Evolutionary conservation across 1,140 invertebrate species (phyloP).

Genomic region (Latrodectus geometricus): DNA sequence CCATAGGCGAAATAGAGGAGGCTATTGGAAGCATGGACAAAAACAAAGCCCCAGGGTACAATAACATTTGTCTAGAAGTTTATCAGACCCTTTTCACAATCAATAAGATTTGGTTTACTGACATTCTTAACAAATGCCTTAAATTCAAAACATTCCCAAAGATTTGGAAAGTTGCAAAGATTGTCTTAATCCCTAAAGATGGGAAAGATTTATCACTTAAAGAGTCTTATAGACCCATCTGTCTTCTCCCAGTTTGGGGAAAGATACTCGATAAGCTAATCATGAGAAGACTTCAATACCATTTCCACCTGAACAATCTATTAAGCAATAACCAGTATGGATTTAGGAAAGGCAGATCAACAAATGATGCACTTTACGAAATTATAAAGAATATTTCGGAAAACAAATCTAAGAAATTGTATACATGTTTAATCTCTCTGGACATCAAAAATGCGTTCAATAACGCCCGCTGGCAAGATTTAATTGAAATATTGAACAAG

Average conservation of each 20-base stretch:
- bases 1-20: not conserved
- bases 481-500: too few relatives aligned
- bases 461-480: not conserved
- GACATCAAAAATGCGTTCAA: not conserved
- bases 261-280: not conserved
- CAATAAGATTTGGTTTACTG: too few relatives aligned
- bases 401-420: not conserved
- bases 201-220: fast-evolving
- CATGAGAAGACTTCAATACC: not conserved
- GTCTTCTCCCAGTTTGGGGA: not conserved
- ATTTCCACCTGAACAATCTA: not conserved
- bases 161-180: not conserved
- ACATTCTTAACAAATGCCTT: not conserved
- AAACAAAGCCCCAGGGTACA: not conserved
- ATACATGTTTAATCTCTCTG: not conserved
- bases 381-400: not conserved
- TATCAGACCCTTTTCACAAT: not conserved
- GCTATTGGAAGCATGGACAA: not conserved
- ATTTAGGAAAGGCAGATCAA: not conserved
- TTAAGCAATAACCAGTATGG: not conserved
- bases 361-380: not conserved
- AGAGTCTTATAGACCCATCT: not conserved
- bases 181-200: not conserved
- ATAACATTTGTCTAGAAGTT: not conserved
- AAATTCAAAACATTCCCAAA: not conserved